Percentiles rank a stretch among this genome's conserved stretches.
These are phyloP conservation scores for Rhinoptilus africanus DNA, from an alignment of 2,113 vertebrate genomes.

Conservation along the genomic window DNA sequence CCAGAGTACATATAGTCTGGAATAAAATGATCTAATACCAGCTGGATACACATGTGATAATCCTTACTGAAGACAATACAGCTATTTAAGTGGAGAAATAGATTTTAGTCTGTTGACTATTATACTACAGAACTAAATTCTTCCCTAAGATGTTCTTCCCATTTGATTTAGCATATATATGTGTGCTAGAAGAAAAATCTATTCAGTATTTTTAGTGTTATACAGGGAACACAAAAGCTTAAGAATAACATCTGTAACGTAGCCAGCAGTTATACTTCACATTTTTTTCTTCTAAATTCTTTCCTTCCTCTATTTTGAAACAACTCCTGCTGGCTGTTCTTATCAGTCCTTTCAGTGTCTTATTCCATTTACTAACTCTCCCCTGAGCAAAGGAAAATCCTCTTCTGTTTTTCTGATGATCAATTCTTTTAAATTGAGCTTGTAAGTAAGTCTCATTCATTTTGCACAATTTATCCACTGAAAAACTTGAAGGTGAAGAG, in stretches of 20 bases:
- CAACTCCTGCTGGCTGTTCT: neutral
- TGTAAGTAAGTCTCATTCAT: neutral
- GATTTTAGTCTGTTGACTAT: neutral
- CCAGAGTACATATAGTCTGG: neutral
- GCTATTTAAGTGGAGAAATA: neutral
- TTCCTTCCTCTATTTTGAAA: neutral
- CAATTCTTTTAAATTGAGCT: conserved; percentile 15
- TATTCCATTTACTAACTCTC: neutral
- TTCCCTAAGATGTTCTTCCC: neutral
- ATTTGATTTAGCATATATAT: neutral
- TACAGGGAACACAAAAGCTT: neutral
- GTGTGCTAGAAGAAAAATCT: neutral
- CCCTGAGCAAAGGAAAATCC: neutral
- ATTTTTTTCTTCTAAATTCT: neutral
- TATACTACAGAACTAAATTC: neutral
- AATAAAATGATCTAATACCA: neutral
- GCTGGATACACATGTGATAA: neutral
- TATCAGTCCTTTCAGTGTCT: neutral
- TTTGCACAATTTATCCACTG: neutral
- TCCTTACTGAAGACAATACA: neutral
- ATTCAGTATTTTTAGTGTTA: neutral
- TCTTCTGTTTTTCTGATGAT: neutral
- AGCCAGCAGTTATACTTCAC: neutral
- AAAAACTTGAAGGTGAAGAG: neutral
- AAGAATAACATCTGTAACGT: neutral